Conservation (phyloP, 2,113 vertebrate species). For the Sorex fumeus region DNA sequence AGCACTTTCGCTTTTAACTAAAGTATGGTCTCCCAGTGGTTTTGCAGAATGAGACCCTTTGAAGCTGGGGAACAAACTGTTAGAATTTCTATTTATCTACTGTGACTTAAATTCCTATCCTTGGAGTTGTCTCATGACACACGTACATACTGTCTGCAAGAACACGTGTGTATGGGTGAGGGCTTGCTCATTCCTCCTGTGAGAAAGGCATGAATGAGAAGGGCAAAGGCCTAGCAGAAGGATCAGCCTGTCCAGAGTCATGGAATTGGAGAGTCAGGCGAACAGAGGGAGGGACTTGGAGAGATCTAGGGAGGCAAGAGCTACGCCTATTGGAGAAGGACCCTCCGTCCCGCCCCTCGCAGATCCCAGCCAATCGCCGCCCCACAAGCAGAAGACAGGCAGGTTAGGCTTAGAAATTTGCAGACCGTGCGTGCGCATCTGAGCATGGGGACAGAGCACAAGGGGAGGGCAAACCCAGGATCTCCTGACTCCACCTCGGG, state of each 20-base stretch:
- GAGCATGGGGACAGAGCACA: background rate
- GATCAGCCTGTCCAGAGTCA: background rate
- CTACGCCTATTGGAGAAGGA: background rate
- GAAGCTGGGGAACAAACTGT: background rate
- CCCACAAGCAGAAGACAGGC: background rate
- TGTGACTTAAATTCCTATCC: background rate
- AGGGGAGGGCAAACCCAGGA: background rate
- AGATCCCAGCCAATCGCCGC: background rate
- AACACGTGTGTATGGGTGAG: background rate
- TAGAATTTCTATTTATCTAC: background rate
- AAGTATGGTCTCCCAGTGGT: background rate
- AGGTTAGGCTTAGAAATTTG: background rate
- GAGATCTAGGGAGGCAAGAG: background rate
- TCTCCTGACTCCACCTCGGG: background rate
- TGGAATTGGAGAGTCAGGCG: background rate
- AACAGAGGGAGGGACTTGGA: background rate
- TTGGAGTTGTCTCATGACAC: background rate
- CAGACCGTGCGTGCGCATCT: background rate
- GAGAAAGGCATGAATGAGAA: background rate
- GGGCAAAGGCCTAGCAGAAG: constrained; percentile 17
- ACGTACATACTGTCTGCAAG: background rate
- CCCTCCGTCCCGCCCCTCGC: background rate
- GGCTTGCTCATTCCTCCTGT: background rate
- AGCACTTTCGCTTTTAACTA: background rate
- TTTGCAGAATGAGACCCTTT: background rate